A percentile compares a stretch with the other conserved stretches of the same genome.
Evolutionary conservation across 2,888 invertebrate genomes (phyloP).

Genomic region (Scaptodrosophila latifasciaeformis): DNA sequence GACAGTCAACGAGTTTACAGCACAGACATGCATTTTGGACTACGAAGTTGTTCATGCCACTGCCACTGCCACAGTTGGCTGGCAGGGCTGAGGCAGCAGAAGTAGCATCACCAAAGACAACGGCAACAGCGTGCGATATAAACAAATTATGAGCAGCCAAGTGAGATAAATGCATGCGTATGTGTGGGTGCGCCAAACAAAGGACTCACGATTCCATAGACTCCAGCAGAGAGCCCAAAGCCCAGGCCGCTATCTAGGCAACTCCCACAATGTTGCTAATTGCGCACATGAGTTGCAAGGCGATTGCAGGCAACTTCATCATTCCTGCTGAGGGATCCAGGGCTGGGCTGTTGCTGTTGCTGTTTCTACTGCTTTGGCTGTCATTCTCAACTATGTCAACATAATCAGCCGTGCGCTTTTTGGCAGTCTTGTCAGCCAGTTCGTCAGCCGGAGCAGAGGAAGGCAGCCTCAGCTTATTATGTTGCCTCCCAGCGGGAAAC

Average conservation of each 20-base stretch:
- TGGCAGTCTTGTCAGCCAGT: constrained; percentile 8
- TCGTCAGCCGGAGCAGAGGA: background rate
- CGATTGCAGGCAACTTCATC: constrained; percentile 21
- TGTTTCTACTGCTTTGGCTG: background rate
- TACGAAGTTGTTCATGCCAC: constrained; percentile 1
- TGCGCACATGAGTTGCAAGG: constrained; percentile 32
- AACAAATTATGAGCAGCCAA: constrained; percentile 68
- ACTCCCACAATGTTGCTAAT: constrained; percentile 52
- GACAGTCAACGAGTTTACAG: constrained; percentile 14
- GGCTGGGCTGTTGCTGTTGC: background rate
- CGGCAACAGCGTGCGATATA: constrained; percentile 45
- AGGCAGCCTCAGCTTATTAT: constrained; percentile 1
- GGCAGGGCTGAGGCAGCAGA: background rate
- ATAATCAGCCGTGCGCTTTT: constrained; percentile 17
- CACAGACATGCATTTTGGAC: constrained; percentile 30
- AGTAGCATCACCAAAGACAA: constrained; percentile 3
- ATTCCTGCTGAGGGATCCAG: no score
- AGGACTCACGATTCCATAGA: no score
- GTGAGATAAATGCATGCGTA: constrained; percentile 54
- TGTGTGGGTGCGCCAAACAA: constrained; percentile 14
- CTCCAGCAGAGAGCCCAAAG: no score
- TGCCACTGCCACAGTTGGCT: background rate
- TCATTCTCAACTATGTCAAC: constrained; percentile 8
- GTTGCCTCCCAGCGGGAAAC: background rate
- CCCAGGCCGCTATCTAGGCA: constrained; percentile 8